These are phyloP conservation scores for Tyrophagus putrescentiae DNA, from an alignment of 1,140 invertebrate genomes.

Conservation along the genomic window DNA sequence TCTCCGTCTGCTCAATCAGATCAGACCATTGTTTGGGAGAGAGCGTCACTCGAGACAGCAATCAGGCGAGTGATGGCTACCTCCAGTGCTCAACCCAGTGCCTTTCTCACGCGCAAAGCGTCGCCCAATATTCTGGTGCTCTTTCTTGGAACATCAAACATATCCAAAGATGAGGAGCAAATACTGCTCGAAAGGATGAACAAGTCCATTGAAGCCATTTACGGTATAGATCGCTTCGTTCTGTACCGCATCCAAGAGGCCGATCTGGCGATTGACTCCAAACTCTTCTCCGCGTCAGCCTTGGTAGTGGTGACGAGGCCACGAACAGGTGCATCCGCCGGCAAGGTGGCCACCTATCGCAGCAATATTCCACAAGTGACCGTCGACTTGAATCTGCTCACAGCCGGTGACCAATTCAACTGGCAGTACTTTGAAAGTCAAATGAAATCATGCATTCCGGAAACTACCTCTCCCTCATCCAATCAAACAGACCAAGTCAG, in stretches of 20 bases:
- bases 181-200: not conserved
- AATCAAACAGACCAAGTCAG: not conserved
- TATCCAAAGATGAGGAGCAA: not conserved
- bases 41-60: no score
- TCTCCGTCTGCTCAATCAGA: no score
- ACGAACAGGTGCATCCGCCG: no score
- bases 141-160: not conserved
- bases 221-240: constrained; percentile 3
- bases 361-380: no score
- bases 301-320: not conserved
- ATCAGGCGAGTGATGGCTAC: no score
- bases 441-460: not conserved
- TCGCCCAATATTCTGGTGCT: constrained; percentile 4
- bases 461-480: not conserved
- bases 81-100: no score
- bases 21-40: no score
- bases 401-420: not conserved
- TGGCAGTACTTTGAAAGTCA: not conserved
- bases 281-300: not conserved
- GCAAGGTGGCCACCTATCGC: no score
- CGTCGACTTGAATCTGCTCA: no score
- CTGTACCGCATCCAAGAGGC: not conserved
- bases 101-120: not conserved
- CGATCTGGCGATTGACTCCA: not conserved
- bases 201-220: not conserved